phyloP scores from a whole-genome alignment of 1,140 invertebrate genomes.

The Cydia fagiglandana region DNA sequence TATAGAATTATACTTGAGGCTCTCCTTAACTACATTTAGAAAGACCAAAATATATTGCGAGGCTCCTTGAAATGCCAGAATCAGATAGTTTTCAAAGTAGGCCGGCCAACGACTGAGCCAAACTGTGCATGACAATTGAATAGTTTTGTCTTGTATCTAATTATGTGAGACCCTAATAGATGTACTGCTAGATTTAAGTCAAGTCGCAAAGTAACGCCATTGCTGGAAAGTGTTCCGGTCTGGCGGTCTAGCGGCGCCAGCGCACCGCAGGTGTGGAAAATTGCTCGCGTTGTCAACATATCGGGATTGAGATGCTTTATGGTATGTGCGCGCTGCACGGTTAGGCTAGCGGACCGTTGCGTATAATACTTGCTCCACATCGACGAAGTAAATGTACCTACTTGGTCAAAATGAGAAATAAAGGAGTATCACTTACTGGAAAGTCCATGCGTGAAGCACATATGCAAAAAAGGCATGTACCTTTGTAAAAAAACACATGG shows the following conservation, averaged over 20 bases:
- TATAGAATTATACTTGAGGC: too few relatives aligned
- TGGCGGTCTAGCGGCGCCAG: slow-evolving; percentile 40
- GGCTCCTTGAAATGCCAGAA: too few relatives aligned
- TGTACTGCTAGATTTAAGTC: slow-evolving; percentile 3
- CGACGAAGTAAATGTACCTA: not conserved
- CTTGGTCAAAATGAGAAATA: not conserved
- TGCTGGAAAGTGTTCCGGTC: slow-evolving; percentile 68
- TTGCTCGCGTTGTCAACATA: slow-evolving; percentile 32
- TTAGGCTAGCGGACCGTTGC: not conserved
- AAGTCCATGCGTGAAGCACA: too few relatives aligned
- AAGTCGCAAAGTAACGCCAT: slow-evolving; percentile 41
- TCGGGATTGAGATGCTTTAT: slow-evolving; percentile 25
- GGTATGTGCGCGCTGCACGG: not conserved
- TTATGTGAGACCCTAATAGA: not conserved
- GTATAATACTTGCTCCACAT: slow-evolving; percentile 17
- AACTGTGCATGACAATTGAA: not conserved
- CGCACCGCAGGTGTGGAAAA: slow-evolving; percentile 59
- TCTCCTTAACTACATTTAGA: too few relatives aligned
- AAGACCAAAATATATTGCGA: too few relatives aligned
- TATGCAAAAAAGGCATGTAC: too few relatives aligned
- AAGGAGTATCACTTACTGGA: too few relatives aligned
- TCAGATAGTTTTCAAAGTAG: too few relatives aligned
- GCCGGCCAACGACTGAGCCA: too few relatives aligned
- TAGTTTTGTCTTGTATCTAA: not conserved
- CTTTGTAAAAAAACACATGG: too few relatives aligned